These are phyloP conservation scores for Heliconius erato DNA, from an alignment of 2,888 invertebrate species.

Conservation along the genomic window DNA sequence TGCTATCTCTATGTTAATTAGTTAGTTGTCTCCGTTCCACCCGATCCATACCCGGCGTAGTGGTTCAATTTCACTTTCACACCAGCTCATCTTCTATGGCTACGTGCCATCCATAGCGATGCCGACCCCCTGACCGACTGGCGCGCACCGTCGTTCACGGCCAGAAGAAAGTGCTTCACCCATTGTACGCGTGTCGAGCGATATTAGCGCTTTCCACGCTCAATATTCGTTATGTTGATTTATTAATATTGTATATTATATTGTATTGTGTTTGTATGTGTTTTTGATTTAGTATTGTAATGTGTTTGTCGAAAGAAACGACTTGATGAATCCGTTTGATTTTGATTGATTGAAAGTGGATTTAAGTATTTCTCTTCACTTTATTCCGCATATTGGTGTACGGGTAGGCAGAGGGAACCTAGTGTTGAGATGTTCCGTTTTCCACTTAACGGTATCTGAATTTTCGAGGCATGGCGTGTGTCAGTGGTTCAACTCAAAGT, in stretches of 20 bases:
- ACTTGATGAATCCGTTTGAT: not conserved
- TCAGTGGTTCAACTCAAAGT: not conserved
- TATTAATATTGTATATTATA: conserved; percentile 41
- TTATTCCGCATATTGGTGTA: not conserved
- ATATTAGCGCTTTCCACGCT: conserved; percentile 51
- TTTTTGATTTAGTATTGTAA: not conserved
- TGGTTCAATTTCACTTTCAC: conserved; percentile 42
- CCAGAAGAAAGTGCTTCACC: conserved; percentile 67
- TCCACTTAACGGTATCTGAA: not conserved
- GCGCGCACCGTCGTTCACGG: conserved; percentile 63
- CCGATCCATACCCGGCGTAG: conserved; percentile 1
- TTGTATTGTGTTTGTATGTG: not conserved
- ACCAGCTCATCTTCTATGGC: conserved; percentile 39
- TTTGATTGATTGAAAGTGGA: not conserved
- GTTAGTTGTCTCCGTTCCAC: conserved; percentile 22
- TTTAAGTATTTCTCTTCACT: not conserved
- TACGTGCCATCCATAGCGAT: conserved; percentile 73
- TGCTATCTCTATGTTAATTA: conserved; percentile 17
- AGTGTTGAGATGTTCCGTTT: not conserved
- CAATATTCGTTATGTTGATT: conserved; percentile 40
- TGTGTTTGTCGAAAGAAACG: not conserved
- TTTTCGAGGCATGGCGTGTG: not conserved
- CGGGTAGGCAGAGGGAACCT: not conserved
- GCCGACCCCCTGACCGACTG: conserved; percentile 72
- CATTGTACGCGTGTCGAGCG: conserved; percentile 52